Evolutionary conservation across 2,113 vertebrate species (phyloP).

Genomic region (Microcebus jonahi): DNA sequence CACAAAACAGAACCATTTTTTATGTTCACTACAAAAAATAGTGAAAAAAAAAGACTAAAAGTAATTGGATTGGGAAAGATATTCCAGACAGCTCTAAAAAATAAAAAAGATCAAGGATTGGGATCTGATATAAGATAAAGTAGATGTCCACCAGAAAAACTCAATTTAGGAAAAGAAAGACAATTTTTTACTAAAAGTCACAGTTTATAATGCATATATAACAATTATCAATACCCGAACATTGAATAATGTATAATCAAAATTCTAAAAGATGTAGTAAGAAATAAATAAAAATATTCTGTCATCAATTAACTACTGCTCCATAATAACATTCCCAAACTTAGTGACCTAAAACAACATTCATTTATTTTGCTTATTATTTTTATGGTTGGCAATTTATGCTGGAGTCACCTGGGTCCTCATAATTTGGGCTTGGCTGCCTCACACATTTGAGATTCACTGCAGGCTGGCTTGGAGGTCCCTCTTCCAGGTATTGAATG

Average conservation of each 20-base stretch:
- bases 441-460: background rate
- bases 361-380: background rate
- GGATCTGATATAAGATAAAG: background rate
- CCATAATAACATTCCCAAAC: background rate
- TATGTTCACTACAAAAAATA: background rate
- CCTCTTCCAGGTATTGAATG: background rate
- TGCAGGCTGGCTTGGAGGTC: background rate
- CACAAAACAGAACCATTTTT: background rate
- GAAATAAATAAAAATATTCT: background rate
- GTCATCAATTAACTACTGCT: background rate
- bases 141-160: background rate
- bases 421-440: background rate
- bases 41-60: background rate
- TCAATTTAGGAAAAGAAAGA: background rate
- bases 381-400: background rate
- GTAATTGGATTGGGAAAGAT: background rate
- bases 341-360: background rate
- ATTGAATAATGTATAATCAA: background rate
- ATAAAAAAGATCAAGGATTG: background rate
- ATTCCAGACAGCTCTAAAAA: background rate
- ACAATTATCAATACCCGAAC: background rate
- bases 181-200: background rate
- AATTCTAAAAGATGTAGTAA: background rate
- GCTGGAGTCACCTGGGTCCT: background rate
- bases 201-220: background rate